Conservation (phyloP, 2,888 invertebrate genomes). For the Tortrix viridana region DNA sequence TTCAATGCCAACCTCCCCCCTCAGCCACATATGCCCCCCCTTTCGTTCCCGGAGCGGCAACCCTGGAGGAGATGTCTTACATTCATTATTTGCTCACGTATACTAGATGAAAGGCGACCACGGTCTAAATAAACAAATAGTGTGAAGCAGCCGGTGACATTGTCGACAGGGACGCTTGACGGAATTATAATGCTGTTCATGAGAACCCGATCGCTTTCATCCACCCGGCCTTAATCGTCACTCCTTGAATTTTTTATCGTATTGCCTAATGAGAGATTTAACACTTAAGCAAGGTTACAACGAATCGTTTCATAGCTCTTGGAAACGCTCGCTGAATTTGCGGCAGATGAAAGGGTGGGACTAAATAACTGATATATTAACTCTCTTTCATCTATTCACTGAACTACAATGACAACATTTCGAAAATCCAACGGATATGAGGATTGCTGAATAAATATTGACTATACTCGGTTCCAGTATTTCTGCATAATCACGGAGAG, state of each 20-base stretch:
- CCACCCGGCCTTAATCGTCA: slow-evolving; percentile 40
- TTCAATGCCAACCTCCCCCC: too few relatives aligned
- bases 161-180: slow-evolving; percentile 67
- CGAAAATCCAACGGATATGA: slow-evolving; percentile 21
- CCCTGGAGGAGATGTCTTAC: slow-evolving; percentile 65
- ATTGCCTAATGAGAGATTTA: slow-evolving; percentile 30
- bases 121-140: slow-evolving; percentile 80
- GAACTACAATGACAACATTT: slow-evolving; percentile 19
- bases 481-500: slow-evolving; percentile 16
- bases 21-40: background rate
- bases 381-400: slow-evolving; percentile 22
- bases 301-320: slow-evolving; percentile 17
- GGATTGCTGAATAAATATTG: slow-evolving; percentile 27
- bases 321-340: slow-evolving; percentile 12
- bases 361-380: slow-evolving; percentile 2
- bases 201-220: slow-evolving; percentile 61
- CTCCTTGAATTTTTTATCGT: slow-evolving; percentile 22
- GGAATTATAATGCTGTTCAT: slow-evolving; percentile 70
- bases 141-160: slow-evolving; percentile 66
- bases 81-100: slow-evolving; percentile 82
- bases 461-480: slow-evolving; percentile 8
- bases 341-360: slow-evolving; percentile 23
- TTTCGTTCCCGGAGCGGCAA: background rate
- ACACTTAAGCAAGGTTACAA: slow-evolving; percentile 24
- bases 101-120: slow-evolving; percentile 79